Percentiles rank a stretch among this genome's conserved stretches.
These are phyloP conservation scores for Kradibia gibbosae DNA, from an alignment of 1,140 invertebrate species.

Conservation along the genomic window DNA sequence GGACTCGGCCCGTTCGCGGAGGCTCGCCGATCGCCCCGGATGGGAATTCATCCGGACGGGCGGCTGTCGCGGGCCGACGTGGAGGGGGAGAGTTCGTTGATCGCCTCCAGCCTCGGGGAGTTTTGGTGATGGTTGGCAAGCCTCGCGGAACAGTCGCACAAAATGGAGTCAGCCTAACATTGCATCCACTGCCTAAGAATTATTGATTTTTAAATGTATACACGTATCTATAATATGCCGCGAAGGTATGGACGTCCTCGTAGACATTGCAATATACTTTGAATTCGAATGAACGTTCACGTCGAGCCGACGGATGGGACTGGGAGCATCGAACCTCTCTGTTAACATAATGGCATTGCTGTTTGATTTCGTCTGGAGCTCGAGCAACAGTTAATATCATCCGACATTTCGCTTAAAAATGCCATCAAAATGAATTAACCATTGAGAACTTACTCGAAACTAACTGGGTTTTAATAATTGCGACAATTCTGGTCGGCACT, in stretches of 20 bases:
- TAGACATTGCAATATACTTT: not conserved
- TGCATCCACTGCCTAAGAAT: constrained; percentile 52
- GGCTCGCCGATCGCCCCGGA: no score
- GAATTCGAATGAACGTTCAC: constrained; percentile 5
- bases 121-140: constrained; percentile 8
- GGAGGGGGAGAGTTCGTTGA: not conserved
- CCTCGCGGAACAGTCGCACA: constrained; percentile 46
- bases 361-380: not conserved
- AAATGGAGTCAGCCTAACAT: constrained; percentile 47
- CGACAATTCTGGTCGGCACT: not conserved
- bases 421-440: not conserved
- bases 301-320: no score
- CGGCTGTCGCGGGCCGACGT: not conserved
- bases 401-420: not conserved
- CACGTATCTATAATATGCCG: constrained; percentile 51
- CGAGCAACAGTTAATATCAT: not conserved
- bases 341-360: not conserved
- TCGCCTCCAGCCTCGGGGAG: no score
- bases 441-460: not conserved
- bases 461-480: not conserved
- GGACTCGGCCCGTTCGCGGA: not conserved
- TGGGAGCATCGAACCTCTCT: constrained; percentile 18
- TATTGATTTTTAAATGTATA: constrained; percentile 60
- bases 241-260: constrained; percentile 41
- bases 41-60: no score